Conservation (phyloP, 2,888 invertebrate genomes). For the Saturnia japonica region DNA sequence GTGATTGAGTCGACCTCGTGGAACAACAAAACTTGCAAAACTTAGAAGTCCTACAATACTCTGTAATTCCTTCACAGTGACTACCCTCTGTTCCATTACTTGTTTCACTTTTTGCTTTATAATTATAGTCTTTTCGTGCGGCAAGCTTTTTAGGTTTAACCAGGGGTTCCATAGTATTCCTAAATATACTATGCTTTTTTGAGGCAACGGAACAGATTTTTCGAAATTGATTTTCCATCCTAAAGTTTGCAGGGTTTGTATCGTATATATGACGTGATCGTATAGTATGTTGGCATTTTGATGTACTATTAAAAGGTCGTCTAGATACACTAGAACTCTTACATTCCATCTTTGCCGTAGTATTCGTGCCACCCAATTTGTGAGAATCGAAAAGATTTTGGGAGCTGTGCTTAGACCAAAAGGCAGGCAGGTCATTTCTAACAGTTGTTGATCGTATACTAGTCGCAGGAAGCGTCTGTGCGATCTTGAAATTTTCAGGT, state of each 20-base stretch:
- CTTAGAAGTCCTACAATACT: constrained; percentile 11
- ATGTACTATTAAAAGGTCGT: constrained; percentile 31
- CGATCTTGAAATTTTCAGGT: constrained; percentile 26
- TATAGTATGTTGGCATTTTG: too few species aligned
- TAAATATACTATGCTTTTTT: not conserved
- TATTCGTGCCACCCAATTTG: constrained; percentile 33
- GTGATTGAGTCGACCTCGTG: constrained; percentile 9
- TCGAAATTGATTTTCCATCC: not conserved
- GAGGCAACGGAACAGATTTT: not conserved
- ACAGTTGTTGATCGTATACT: constrained; percentile 21
- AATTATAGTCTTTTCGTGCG: too few species aligned
- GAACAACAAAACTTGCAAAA: not conserved
- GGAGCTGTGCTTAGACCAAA: constrained; percentile 40
- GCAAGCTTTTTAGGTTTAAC: too few species aligned
- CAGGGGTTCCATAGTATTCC: not conserved
- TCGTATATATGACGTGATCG: too few species aligned
- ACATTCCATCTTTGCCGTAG: constrained; percentile 29
- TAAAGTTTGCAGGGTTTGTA: not conserved
- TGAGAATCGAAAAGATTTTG: constrained; percentile 30
- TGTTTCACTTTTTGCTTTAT: not conserved
- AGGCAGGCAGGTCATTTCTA: constrained; percentile 39
- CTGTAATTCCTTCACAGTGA: not conserved
- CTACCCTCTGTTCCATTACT: not conserved
- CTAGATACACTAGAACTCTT: constrained; percentile 29
- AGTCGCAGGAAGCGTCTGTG: too few species aligned